Percentiles rank a stretch among this genome's conserved stretches.
phyloP scores from a whole-genome alignment of 2,797 vertebrate species.

The Enoplosus armatus region DNA sequence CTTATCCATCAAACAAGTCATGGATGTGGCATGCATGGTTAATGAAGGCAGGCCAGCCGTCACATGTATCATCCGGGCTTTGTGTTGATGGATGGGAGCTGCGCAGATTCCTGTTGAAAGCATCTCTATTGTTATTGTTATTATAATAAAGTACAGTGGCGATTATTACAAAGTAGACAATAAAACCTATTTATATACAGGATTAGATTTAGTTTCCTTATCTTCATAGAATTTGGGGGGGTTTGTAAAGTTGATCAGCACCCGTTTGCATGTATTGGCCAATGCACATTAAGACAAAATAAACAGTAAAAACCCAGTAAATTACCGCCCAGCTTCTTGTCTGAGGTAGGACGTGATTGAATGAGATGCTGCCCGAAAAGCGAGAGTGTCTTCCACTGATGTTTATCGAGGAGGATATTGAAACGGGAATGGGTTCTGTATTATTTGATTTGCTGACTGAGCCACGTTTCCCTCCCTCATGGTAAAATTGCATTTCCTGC shows the following conservation, averaged over 20 bases:
- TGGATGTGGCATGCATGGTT: conserved; percentile 67
- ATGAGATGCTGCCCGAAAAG: conserved; percentile 59
- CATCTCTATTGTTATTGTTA: conserved; percentile 9
- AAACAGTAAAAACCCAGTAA: conserved; percentile 43
- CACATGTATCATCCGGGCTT: conserved; percentile 26
- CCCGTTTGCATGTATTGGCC: conserved; percentile 9
- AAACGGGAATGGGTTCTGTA: conserved; percentile 55
- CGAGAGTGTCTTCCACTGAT: conserved; percentile 54
- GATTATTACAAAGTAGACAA: conserved; percentile 2
- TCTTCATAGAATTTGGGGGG: neutral
- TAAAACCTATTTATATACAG: neutral
- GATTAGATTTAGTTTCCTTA: conserved; percentile 10
- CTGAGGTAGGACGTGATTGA: conserved; percentile 61
- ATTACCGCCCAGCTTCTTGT: conserved; percentile 44
- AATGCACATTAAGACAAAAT: conserved; percentile 47
- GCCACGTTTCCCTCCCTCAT: conserved; percentile 36
- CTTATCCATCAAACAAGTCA: conserved; percentile 76
- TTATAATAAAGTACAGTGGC: neutral
- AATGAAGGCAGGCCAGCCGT: conserved; percentile 55
- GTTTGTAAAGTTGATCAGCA: neutral
- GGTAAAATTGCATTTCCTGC: conserved; percentile 69
- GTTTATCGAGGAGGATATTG: conserved; percentile 72
- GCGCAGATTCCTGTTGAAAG: conserved; percentile 34
- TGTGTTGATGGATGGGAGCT: conserved; percentile 51
- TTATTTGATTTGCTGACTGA: conserved; percentile 73